Conservation (phyloP, 1,140 invertebrate species). For the Penaeus indicus region DNA sequence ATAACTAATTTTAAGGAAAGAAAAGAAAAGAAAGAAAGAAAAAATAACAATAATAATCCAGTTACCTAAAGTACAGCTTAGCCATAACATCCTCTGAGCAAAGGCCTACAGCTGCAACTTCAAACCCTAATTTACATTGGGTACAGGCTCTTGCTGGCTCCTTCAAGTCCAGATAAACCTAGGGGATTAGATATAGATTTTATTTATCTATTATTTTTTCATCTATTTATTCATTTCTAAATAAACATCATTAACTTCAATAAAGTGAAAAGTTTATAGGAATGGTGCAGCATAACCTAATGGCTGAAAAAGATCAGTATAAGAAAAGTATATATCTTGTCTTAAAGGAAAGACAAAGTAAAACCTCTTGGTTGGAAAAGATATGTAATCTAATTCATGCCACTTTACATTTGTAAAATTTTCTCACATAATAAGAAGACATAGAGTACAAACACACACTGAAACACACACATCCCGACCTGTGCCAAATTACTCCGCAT, state of each 20-base stretch:
- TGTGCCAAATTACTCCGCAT: conserved; percentile 18
- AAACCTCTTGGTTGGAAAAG: no score
- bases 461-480: not conserved
- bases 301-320: no score
- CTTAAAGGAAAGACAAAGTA: no score
- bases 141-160: conserved; percentile 59
- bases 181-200: not conserved
- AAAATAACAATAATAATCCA: not conserved
- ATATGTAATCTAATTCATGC: not conserved
- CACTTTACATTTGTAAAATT: not conserved
- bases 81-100: conserved; percentile 35
- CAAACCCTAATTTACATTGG: conserved; percentile 50
- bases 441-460: not conserved
- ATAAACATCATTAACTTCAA: not conserved
- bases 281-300: no score
- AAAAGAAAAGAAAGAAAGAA: no score
- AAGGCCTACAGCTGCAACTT: conserved; percentile 27
- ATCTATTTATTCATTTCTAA: no score
- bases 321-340: no score
- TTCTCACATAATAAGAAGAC: not conserved
- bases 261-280: no score
- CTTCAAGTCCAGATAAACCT: conserved; percentile 43
- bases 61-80: conserved; percentile 60
- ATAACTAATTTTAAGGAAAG: no score
- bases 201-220: not conserved